A percentile compares a stretch with the other conserved stretches of the same genome.
These are phyloP conservation scores for Pseudochirops corinnae DNA, from an alignment of 2,797 vertebrate species.

Conservation along the genomic window DNA sequence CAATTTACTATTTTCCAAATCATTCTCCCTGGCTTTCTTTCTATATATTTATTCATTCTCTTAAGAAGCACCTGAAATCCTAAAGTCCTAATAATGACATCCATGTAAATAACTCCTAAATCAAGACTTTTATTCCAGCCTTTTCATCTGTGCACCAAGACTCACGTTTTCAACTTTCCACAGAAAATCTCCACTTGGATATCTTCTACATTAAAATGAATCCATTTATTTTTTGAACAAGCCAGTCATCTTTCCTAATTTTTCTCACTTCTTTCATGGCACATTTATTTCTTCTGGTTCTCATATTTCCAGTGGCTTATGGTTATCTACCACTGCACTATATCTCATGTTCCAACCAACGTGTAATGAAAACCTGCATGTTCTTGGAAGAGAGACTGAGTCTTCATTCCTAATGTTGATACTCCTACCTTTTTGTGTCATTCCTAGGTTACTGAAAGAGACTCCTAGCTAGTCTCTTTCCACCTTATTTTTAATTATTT, in stretches of 20 bases:
- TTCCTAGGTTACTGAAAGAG: neutral
- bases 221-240: neutral
- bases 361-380: neutral
- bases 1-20: neutral
- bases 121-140: neutral
- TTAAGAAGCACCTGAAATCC: neutral
- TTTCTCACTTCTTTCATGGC: neutral
- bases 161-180: neutral
- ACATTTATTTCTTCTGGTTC: neutral
- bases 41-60: neutral
- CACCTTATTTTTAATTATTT: neutral
- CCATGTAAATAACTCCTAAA: neutral
- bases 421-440: neutral
- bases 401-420: neutral
- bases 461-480: neutral
- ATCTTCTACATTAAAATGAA: neutral
- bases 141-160: neutral
- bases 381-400: neutral
- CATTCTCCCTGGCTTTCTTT: neutral
- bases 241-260: neutral
- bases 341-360: neutral
- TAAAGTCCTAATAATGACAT: neutral
- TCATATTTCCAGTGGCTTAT: neutral
- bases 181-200: neutral
- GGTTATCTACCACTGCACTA: neutral